These are phyloP conservation scores for Tapirus terrestris DNA, from an alignment of 2,113 vertebrate species.

Conservation along the genomic window DNA sequence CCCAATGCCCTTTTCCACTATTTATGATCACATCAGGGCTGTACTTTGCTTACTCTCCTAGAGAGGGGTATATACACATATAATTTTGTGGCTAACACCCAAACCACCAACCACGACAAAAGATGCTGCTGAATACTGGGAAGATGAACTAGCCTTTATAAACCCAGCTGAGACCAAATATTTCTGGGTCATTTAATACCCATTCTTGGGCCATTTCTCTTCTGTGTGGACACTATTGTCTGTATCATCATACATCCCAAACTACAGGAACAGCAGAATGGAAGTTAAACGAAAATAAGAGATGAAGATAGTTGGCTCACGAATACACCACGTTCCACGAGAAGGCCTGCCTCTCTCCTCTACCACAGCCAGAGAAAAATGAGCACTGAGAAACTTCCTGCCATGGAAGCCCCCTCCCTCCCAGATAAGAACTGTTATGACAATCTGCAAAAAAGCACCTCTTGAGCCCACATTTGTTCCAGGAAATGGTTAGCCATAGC, in stretches of 20 bases:
- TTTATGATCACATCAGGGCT: not conserved
- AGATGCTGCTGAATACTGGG: not conserved
- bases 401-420: accelerated
- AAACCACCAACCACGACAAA: constrained; percentile 48
- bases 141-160: constrained; percentile 53
- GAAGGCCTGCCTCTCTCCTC: constrained; percentile 27
- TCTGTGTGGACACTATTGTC: constrained; percentile 57
- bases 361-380: not conserved
- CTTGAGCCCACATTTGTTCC: not conserved
- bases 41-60: not conserved
- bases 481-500: not conserved
- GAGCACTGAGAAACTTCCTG: not conserved
- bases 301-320: constrained; percentile 3
- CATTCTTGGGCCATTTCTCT: constrained; percentile 62
- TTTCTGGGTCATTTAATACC: constrained; percentile 66
- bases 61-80: not conserved
- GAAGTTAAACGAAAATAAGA: constrained; percentile 39
- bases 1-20: not conserved
- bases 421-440: not conserved
- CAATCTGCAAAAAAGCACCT: too few species aligned
- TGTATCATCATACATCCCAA: constrained; percentile 41
- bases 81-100: not conserved
- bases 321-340: constrained; percentile 39
- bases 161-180: constrained; percentile 50
- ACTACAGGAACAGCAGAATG: constrained; percentile 17